Evolutionary conservation across 2,113 vertebrate species (phyloP), one percentile per base, ranked within the genome.

Genomic region (Cyrtonyx montezumae): DNA sequence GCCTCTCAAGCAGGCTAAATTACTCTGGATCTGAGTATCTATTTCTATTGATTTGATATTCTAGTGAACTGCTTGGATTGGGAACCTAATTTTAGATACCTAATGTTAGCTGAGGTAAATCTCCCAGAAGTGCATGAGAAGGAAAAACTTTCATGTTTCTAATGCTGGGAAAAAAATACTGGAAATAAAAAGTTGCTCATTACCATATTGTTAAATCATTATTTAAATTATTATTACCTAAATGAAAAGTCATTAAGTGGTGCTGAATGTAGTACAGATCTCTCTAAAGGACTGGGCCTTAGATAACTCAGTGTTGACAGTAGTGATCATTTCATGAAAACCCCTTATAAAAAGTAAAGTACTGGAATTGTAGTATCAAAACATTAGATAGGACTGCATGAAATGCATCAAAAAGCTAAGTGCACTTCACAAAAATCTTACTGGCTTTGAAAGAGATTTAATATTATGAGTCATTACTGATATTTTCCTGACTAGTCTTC

Each of bases 401-500:
- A 80, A 84, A 80, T 16, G 13, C 37, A 48, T 82, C 43, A 79
- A 63, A 80, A 91, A 48, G 20, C 6, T 87, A 92, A 82, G 77
- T 90, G 19, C 0, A 0, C 48, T 82, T 87, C 40, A 77, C 46
- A 76, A 80, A 95, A 88, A 82, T 86, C 62, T 32, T 61, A 55
- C 69, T 84, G 90, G 73, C 51, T 92, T 91, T 71, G 75, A 49
- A 77, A 88, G 73, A 55, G 25, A 17, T 91, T 91, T 90, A 70
- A 53, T 90, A 68, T 76, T 89, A 59, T 66, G 73, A 95, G 18
- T 94, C 73, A 89, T 92, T 94, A 90, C 59, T 62, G 45, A 15
- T 92, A 84, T 74, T 95, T 95, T 85, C 86, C 78, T 78, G 69
- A 75, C 61, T 73, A 49, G 40, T 73, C 62, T 79, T 95, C 82